Evolutionary conservation across 2,113 vertebrate genomes (phyloP), one percentile per base, ranked within the genome.

Genomic region (Ramphastos sulfuratus): DNA sequence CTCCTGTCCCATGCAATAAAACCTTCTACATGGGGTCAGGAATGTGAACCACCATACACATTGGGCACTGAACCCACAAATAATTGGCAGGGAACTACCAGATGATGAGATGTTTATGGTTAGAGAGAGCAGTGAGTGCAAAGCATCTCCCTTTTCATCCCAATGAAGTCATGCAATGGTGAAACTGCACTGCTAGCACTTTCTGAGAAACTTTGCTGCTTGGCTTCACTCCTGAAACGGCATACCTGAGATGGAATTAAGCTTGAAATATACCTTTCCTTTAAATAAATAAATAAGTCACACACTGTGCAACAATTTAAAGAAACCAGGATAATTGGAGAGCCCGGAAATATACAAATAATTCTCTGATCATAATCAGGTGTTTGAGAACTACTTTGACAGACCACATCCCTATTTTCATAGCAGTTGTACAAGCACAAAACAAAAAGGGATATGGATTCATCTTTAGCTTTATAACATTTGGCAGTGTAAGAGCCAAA

Each of bases 121-220:
- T 27, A 3, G 3, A 48, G 15, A 66, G 31, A 7, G 79, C 33
- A 69, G 12, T n/a, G 11, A 2, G 6, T 46, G 44, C 16, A 54
- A 12, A 64, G 1, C 10, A 61, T 37, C 25, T 72, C 4, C 11
- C 2, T 64, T 87, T 78, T 42, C 28, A 11, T 28, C 23, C 31
- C 64, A 24, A 11, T 70, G 37, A 81, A 59, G 18, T 30, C 27
- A 48, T 0, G 0, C 4, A 3, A 8, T 31, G 52, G 8, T 2
- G 60, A 48, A 46, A 25, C 14, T 39, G 13, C 31, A 10, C 1
- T 31, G 27, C 18, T 87, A 82, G 14, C 7, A 86, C 10, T 8
- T 69, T 16, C 19, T 75, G 31, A 48, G 87, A 71, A 79, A 6
- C 3, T 13, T 60, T 12, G 13, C 3, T 77, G 28, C 4, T 37